These are phyloP conservation scores for Acanthiza pusilla DNA, from an alignment of 2,797 vertebrate species.

Conservation along the genomic window DNA sequence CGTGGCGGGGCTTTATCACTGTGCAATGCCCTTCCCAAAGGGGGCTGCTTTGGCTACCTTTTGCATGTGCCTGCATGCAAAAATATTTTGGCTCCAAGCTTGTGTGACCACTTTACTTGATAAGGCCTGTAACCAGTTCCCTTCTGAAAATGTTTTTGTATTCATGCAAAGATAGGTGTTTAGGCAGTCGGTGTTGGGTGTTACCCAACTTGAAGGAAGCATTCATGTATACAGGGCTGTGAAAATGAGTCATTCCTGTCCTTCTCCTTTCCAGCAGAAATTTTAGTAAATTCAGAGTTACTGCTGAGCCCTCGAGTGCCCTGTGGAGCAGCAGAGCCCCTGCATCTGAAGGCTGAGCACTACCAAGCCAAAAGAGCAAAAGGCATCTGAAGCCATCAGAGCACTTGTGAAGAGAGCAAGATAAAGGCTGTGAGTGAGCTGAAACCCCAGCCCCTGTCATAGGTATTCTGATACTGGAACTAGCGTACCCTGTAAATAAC, in stretches of 20 bases:
- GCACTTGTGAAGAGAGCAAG: neutral
- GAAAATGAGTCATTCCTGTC: neutral
- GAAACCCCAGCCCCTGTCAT: neutral
- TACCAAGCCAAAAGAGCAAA: neutral
- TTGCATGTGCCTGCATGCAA: neutral
- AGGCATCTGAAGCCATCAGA: neutral
- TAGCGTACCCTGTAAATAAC: rapidly evolving
- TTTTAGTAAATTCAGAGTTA: neutral
- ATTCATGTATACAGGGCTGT: neutral
- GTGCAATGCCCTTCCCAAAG: neutral
- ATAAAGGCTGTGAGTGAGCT: neutral
- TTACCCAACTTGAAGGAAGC: neutral
- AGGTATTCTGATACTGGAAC: neutral
- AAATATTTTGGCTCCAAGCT: neutral
- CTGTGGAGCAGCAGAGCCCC: neutral
- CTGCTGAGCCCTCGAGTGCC: rapidly evolving
- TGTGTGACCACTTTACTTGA: rapidly evolving
- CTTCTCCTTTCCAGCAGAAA: neutral
- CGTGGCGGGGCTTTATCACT: neutral
- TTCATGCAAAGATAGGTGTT: neutral
- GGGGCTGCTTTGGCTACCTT: neutral
- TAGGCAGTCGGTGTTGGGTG: neutral
- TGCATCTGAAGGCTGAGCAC: neutral
- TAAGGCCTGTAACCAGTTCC: neutral
- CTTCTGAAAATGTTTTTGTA: neutral